Evolutionary conservation across 2,888 invertebrate genomes (phyloP).

Genomic region (Luperina testacea): DNA sequence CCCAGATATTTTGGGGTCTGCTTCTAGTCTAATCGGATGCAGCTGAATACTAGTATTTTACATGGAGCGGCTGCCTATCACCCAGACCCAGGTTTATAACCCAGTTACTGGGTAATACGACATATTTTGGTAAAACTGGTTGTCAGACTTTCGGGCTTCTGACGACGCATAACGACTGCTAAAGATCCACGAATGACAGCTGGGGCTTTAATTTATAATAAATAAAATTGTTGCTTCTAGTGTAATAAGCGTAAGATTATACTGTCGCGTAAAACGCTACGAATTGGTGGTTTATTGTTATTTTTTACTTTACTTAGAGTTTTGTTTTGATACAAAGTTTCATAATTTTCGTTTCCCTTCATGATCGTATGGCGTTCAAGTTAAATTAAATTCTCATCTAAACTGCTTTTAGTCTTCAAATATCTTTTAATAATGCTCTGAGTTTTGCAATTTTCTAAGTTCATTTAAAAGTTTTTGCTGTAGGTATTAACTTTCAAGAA

Average conservation of each 20-base stretch:
- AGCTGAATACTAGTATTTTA: no score
- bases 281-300: background rate
- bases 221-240: background rate
- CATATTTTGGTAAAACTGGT: background rate
- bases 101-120: background rate
- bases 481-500: background rate
- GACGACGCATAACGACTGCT: background rate
- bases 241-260: background rate
- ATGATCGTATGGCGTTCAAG: background rate
- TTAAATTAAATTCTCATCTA: background rate
- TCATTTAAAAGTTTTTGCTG: slow-evolving; percentile 9
- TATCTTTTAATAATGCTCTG: slow-evolving; percentile 4
- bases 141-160: background rate
- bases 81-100: background rate
- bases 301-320: background rate
- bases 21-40: no score
- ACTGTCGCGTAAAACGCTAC: no score
- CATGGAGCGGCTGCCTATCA: no score
- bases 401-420: slow-evolving; percentile 1
- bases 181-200: background rate
- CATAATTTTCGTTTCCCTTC: no score
- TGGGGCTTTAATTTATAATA: background rate
- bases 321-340: background rate
- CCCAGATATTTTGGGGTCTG: no score
- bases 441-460: slow-evolving; percentile 10